phyloP scores from a whole-genome alignment of 2,797 vertebrate species.

The Pelochelys cantorii region DNA sequence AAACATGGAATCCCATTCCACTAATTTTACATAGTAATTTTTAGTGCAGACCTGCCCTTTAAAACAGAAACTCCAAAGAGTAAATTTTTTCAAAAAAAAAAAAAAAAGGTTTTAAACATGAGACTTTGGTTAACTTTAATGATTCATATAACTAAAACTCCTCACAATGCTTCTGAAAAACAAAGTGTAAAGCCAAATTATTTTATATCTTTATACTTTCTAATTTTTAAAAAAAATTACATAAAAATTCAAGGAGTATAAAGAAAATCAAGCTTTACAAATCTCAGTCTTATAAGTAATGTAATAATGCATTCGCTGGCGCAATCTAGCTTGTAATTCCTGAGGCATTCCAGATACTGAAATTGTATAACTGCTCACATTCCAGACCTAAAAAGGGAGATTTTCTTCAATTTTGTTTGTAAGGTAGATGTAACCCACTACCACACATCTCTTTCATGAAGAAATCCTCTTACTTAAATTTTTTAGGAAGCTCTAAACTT shows the following conservation, averaged over 20 bases:
- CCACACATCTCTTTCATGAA: conserved; percentile 39
- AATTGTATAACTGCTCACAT: conserved; percentile 68
- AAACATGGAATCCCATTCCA: background rate
- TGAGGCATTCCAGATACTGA: conserved; percentile 66
- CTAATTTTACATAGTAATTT: background rate
- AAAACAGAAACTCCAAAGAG: conserved; percentile 1
- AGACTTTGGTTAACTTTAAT: background rate
- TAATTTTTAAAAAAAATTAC: conserved; percentile 8
- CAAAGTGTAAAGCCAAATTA: background rate
- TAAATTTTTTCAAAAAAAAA: background rate
- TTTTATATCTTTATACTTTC: background rate
- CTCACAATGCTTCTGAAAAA: background rate
- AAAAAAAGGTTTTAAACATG: background rate
- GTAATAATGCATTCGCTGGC: conserved; percentile 49
- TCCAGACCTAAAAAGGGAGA: conserved; percentile 66
- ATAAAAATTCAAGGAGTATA: background rate
- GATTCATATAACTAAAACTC: background rate
- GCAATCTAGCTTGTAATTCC: conserved; percentile 61
- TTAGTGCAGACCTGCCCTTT: background rate
- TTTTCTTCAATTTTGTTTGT: conserved; percentile 52
- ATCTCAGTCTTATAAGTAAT: conserved; percentile 40
- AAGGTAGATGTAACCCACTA: conserved; percentile 50
- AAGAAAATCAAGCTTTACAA: conserved; percentile 50
- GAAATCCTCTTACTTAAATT: conserved; percentile 42
- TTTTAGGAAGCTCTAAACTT: conserved; percentile 21